Evolutionary conservation across 2,797 vertebrate species (phyloP), one percentile per base, ranked within the genome.

Genomic region (Adrianichthys oophorus): DNA sequence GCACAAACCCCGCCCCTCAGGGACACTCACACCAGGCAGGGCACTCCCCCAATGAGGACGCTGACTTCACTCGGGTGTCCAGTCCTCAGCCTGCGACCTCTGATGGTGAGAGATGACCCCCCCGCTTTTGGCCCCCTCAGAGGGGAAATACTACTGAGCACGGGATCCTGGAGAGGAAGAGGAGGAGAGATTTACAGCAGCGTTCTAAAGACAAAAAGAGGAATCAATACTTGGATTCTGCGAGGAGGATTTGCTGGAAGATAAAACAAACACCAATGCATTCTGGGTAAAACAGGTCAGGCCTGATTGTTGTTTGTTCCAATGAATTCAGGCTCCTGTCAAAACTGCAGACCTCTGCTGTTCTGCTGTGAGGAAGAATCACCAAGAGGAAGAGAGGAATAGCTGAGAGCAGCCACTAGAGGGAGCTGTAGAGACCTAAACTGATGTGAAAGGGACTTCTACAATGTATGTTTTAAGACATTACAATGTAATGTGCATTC

Each of bases 101-200:
- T 88, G 74, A 99, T 90, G 40, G 92, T 96, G 21, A 99, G 89
- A 52, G 76, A 88, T 1, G 96, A 95, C 57, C 97, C 97, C 42
- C 96, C 97, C 0, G 95, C 95, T 85, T 93, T 94, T 58, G 97
- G 96, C 7, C 97, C 97, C 49, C 86, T 92, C 40, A 87, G 81
- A 1, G 97, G 97, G 72, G 86, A 92, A 72, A 98, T 88, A 52
- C 93, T 92, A 70, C 85, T 90, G 69, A 99, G 87, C 21, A 92
- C 75, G 0, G 97, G 97, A 71, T 98, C 91, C 97, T 98, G 74
- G 16, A 46, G 17, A 74, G 15, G 26, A 18, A 47, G 23, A 54
- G n/a, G 21, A 52, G 8, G 17, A 41, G 24, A 68, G 50, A 57
- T 24, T 70, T 26, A 44, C 13, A 56, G 15, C 7, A 52, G 47